Evolutionary conservation across 1,140 invertebrate genomes (phyloP).

Genomic region (Centruroides vittatus): DNA sequence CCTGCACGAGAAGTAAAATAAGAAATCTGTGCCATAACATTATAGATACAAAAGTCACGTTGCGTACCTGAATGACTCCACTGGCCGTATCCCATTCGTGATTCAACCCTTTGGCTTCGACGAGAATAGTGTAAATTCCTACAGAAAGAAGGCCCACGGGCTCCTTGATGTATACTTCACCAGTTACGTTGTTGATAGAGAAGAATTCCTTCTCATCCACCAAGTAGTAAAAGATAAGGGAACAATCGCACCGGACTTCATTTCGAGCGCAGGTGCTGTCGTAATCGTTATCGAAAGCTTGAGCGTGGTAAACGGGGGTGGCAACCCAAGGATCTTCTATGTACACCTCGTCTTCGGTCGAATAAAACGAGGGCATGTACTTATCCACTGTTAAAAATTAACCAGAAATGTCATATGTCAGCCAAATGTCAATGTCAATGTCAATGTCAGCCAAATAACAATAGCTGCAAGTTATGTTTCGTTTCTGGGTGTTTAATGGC

Average conservation of each 20-base stretch:
- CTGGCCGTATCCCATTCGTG: background rate
- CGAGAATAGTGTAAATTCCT: conserved; percentile 3
- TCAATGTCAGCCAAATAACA: too few relatives aligned
- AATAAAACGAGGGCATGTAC: conserved; percentile 10
- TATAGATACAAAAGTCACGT: too few relatives aligned
- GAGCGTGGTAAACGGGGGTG: conserved; percentile 7
- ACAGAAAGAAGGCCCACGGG: background rate
- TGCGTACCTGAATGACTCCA: too few relatives aligned
- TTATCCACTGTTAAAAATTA: conserved; percentile 6
- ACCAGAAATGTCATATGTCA: background rate
- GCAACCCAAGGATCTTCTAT: conserved; percentile 9
- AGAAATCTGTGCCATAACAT: too few relatives aligned
- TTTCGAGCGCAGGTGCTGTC: conserved; percentile 1
- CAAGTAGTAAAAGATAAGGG: conserved; percentile 4
- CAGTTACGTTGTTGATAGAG: conserved; percentile 11
- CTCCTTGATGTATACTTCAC: conserved; percentile 14
- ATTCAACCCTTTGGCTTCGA: conserved; percentile 1
- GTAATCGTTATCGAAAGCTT: conserved; percentile 10
- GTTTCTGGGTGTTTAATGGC: background rate
- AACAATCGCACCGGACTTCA: conserved; percentile 9
- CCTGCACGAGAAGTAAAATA: background rate
- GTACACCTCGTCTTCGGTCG: conserved; percentile 4
- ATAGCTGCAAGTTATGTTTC: too few relatives aligned
- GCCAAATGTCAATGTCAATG: too few relatives aligned
- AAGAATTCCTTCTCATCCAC: conserved; percentile 5